phyloP scores from a whole-genome alignment of 2,888 invertebrate species.

The Xylota segnis region DNA sequence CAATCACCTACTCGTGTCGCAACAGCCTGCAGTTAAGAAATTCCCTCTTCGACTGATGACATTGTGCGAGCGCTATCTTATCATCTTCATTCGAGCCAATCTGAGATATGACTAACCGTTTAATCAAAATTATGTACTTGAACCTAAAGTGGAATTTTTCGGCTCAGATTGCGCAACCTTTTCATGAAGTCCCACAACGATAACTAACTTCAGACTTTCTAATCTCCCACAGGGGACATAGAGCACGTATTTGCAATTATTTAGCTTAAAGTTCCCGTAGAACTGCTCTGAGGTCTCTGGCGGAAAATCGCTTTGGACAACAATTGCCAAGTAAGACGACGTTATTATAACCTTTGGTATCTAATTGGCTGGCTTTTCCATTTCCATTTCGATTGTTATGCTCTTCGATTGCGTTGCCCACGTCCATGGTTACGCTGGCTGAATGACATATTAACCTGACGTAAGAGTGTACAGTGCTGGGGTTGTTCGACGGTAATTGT shows the following conservation, averaged over 20 bases:
- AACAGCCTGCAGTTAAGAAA: too few species aligned
- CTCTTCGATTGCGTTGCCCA: conserved; percentile 38
- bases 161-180: conserved; percentile 16
- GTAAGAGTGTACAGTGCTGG: conserved; percentile 23
- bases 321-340: conserved; percentile 1
- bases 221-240: conserved; percentile 2
- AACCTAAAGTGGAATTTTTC: conserved; percentile 36
- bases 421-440: conserved; percentile 39
- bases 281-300: neutral
- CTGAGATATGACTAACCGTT: conserved; percentile 19
- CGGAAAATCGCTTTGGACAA: conserved; percentile 6
- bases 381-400: conserved; percentile 33
- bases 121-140: conserved; percentile 48
- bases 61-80: conserved; percentile 44
- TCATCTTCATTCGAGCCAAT: conserved; percentile 32
- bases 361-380: conserved; percentile 8
- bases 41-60: conserved; percentile 12
- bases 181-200: conserved; percentile 8
- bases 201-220: neutral
- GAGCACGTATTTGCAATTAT: conserved; percentile 25
- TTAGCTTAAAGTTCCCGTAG: conserved; percentile 1
- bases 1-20: neutral
- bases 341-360: conserved; percentile 26
- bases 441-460: conserved; percentile 29
- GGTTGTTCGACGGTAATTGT: conserved; percentile 38